phyloP scores from a whole-genome alignment of 2,888 invertebrate species.

The Volucella inflata region DNA sequence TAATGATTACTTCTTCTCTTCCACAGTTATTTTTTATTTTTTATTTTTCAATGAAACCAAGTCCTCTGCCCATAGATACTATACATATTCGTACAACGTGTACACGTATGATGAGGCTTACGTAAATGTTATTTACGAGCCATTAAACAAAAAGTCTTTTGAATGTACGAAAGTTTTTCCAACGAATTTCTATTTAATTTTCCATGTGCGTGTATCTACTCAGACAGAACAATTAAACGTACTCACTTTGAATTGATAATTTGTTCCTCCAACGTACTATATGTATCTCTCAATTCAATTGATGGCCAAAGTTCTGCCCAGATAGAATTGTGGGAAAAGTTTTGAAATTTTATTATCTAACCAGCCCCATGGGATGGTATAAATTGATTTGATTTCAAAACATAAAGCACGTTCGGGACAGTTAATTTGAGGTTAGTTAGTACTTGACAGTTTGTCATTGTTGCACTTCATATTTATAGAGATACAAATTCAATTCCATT shows the following conservation, averaged over 20 bases:
- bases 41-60: too few relatives aligned
- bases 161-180: conserved; percentile 36
- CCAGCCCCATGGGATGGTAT: neutral
- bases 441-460: conserved; percentile 14
- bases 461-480: conserved; percentile 27
- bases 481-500: neutral
- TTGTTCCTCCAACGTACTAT: neutral
- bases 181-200: conserved; percentile 44
- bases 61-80: too few relatives aligned
- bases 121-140: conserved; percentile 46
- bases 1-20: too few relatives aligned
- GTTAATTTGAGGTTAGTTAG: conserved; percentile 2
- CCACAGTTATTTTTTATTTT: too few relatives aligned
- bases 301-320: neutral
- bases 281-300: neutral
- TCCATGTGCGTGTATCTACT: conserved; percentile 33
- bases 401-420: conserved; percentile 23
- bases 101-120: neutral
- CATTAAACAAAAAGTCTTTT: conserved; percentile 46
- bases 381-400: conserved; percentile 6
- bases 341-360: conserved; percentile 13
- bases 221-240: conserved; percentile 12
- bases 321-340: conserved; percentile 14
- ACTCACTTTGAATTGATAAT: conserved; percentile 42
- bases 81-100: too few relatives aligned